A percentile compares a stretch with the other conserved stretches of the same genome.
Conservation (phyloP, 2,888 invertebrate species). For the Petrophora chlorosata region DNA sequence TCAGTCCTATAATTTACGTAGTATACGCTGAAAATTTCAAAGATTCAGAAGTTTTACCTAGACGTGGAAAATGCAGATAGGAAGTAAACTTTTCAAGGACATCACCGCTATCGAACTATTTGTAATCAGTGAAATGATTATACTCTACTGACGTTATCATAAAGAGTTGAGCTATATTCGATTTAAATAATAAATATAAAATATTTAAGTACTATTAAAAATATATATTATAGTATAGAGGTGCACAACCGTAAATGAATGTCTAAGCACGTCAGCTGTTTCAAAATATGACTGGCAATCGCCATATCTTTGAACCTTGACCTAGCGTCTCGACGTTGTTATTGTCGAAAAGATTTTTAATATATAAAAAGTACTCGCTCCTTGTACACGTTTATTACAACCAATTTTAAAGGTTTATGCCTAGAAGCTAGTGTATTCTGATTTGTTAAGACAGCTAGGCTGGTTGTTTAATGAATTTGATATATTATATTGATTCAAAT, state of each 20-base stretch:
- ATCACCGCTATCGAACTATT: no score
- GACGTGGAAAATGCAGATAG: no score
- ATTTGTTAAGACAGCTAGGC: no score
- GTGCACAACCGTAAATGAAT: not conserved
- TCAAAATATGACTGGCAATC: conserved; percentile 5
- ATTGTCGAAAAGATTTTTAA: not conserved
- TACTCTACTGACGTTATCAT: conserved; percentile 1
- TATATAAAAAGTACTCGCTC: not conserved
- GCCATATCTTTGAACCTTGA: conserved; percentile 19
- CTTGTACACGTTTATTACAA: conserved; percentile 7
- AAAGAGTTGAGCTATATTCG: not conserved
- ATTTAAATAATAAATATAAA: not conserved
- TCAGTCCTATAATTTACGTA: conserved; percentile 71
- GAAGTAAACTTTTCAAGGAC: no score
- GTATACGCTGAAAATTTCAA: conserved; percentile 48
- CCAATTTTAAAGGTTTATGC: no score
- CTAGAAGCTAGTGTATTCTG: no score
- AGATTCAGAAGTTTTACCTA: conserved; percentile 39
- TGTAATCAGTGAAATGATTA: no score
- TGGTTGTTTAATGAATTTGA: no score
- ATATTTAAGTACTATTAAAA: no score
- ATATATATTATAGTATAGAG: not conserved
- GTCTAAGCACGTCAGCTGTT: conserved; percentile 2
- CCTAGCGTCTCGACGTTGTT: conserved; percentile 18
- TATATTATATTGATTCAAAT: no score